Evolutionary conservation across 2,888 invertebrate species (phyloP), one percentile per base, ranked within the genome.

Genomic region (Bembecia ichneumoniformis): DNA sequence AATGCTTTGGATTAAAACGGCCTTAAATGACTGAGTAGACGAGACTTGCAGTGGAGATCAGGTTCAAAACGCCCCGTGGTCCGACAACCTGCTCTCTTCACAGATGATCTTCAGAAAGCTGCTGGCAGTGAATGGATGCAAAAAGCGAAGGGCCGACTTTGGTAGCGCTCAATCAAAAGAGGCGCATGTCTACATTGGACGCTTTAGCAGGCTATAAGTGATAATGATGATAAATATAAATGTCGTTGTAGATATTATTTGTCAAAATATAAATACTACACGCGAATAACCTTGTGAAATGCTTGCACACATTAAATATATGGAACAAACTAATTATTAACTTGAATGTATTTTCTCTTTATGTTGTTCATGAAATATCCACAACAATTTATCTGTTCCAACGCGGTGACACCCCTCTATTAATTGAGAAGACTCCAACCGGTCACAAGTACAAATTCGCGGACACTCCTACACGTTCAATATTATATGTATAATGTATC

Each of bases 361-460:
- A 28, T 28, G 28, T 28, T 28, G 28, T 28, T 9, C 1, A 28
- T 28, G 28, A 13, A 40, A 44, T 44, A 44, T 44, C 3, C 15
- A 44, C 53, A 56, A 58, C 58, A 63, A 69, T 68, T 63, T 66
- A 65, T 66, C 61, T 57, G 52, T 54, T 53, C 11, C 46, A n/a
- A 17, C 16, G 16, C 51, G 55, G 60, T 55, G 52, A 58, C 62
- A 63, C 65, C 66, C 63, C 55, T 53, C 55, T 54, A 62, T 64
- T 64, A 59, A 63, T 67, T 62, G 58, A 54, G 58, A 62, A 60
- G 62, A 66, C 59, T 64, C 59, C 53, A 56, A 56, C 56, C 57
- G 53, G 55, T 51, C 52, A 58, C 56, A 44, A 7, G 17, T 10
- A 59, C 55, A 58, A 60, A 62, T 59, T 56, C 52, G 46, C 48